Evolutionary conservation across 1,140 invertebrate species (phyloP), one percentile per base, ranked within the genome.

Genomic region (Cydia strobilella): DNA sequence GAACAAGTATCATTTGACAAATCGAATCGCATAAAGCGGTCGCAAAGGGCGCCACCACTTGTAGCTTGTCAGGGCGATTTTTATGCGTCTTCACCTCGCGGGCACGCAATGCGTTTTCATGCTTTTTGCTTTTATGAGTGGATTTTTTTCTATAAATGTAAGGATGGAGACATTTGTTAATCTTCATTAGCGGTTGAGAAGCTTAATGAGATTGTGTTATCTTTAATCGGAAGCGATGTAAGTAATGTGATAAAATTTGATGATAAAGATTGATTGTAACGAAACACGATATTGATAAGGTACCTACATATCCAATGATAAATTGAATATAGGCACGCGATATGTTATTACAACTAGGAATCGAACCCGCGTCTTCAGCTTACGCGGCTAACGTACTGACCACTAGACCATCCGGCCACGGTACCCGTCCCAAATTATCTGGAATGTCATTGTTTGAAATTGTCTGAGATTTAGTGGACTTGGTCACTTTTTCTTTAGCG

Each of bases 1-100:
- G 72, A 15, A 71, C 27, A 71, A 69, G 73, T 72, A 66, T 74
- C 75, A 75, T 79, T 84, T 85, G 84, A 86, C 81, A 85, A 85
- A 87, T 85, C 65, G 75, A 75, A 69, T 77, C 76, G 75, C 82
- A 86, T 86, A 83, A 86, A 76, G 23, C 74, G 35, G 72, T 71
- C 79, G 51, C 74, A 65, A 79, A 48, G 80, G 79, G 83, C 82
- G 83, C 86, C 83, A 82, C 81, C 74, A 73, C 76, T 81, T 84
- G 82, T 82, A 59, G 48, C 62, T 76, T 82, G 79, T 83, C 83
- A 82, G 54, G 80, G 79, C 81, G 79, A 86, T 84, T 85, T 86
- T 86, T 86, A 85, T 82, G 84, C 63, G 81, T 82, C 80, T 75
- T 74, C 76, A 51, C 77, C 74, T 75, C 71, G 73, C 77, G 76